Conservation (phyloP, 2,113 vertebrate species). For the Nyctereutes procyonoides region DNA sequence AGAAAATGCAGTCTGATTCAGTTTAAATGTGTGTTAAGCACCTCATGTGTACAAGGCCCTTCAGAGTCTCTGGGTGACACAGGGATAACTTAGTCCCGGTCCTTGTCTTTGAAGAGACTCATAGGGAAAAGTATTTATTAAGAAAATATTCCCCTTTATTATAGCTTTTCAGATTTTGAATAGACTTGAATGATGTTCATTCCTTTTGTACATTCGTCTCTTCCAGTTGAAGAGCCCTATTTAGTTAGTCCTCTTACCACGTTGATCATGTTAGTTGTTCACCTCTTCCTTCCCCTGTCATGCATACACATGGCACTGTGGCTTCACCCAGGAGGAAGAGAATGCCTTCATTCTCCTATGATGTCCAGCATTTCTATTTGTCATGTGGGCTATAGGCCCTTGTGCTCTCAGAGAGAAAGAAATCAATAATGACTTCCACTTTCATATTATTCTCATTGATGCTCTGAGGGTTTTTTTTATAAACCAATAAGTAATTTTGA, state of each 20-base stretch:
- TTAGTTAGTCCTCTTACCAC: rapidly evolving
- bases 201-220: background rate
- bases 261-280: rapidly evolving
- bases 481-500: background rate
- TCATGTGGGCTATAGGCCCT: background rate
- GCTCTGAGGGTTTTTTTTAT: background rate
- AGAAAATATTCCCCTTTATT: background rate
- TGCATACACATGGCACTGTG: rapidly evolving
- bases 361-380: background rate
- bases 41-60: background rate
- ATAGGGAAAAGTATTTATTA: background rate
- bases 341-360: too few species aligned
- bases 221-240: background rate
- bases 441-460: background rate
- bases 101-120: background rate
- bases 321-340: background rate
- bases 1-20: background rate
- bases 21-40: background rate
- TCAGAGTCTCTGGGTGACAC: rapidly evolving
- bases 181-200: background rate
- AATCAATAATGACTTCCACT: background rate
- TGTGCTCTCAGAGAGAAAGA: background rate
- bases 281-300: rapidly evolving
- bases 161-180: background rate
- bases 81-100: background rate